A percentile compares a stretch with the other conserved stretches of the same genome.
phyloP scores from a whole-genome alignment of 2,888 invertebrate species.

The Rhagonycha lutea region DNA sequence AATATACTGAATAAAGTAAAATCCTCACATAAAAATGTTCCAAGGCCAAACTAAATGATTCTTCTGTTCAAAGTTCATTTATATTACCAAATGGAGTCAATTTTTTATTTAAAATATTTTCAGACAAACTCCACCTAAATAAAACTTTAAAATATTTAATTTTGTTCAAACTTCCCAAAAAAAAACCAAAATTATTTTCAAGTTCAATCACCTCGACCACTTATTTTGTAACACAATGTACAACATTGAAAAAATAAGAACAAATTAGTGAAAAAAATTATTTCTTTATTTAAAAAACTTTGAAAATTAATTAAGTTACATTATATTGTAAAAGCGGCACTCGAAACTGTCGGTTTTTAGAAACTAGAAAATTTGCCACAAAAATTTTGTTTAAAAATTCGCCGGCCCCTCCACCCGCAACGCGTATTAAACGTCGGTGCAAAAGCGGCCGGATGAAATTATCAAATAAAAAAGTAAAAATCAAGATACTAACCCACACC shows the following conservation, averaged over 20 bases:
- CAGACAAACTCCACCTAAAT: too few species aligned
- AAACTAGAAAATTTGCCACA: not conserved
- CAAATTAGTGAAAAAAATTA: not conserved
- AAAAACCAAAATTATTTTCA: too few species aligned
- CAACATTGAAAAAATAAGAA: not conserved
- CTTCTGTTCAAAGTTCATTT: too few species aligned
- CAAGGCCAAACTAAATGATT: too few species aligned
- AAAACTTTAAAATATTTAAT: too few species aligned
- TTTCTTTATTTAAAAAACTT: not conserved
- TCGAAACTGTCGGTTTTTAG: not conserved
- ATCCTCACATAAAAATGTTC: too few species aligned
- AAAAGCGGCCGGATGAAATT: not conserved
- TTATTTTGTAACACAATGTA: not conserved
- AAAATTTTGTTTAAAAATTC: not conserved
- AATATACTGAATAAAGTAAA: too few species aligned
- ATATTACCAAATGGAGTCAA: too few species aligned
- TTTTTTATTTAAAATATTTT: too few species aligned
- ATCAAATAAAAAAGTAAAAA: not conserved
- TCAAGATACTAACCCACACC: constrained; percentile 51
- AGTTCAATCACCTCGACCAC: not conserved
- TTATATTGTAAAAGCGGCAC: not conserved
- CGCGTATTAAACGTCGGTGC: not conserved
- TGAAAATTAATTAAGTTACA: not conserved
- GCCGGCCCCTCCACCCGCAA: not conserved
- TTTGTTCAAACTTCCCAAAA: too few species aligned